phyloP scores from a whole-genome alignment of 2,888 invertebrate genomes.

The Cryptocephalus primarius region DNA sequence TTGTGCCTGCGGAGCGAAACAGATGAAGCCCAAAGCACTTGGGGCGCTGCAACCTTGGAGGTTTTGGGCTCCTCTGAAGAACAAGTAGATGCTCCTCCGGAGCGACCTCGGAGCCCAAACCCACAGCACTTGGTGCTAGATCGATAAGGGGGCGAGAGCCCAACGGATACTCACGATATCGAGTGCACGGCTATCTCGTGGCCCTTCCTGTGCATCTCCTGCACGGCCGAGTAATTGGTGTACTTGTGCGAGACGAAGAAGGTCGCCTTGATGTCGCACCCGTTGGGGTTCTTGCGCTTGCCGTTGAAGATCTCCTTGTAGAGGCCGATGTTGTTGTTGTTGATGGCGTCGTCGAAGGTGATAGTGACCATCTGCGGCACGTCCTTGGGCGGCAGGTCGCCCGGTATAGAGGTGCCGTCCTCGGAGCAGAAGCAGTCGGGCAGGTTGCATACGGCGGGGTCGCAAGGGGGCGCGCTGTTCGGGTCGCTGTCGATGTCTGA shows the following conservation, averaged over 20 bases:
- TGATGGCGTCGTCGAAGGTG: slow-evolving; percentile 90
- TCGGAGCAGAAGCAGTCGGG: slow-evolving; percentile 94
- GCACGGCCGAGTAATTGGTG: slow-evolving; percentile 86
- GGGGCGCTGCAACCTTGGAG: too few relatives aligned
- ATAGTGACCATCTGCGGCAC: slow-evolving; percentile 92
- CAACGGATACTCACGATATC: slow-evolving; percentile 62
- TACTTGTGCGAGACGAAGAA: slow-evolving; percentile 91
- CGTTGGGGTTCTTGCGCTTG: slow-evolving; percentile 83
- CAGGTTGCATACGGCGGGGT: slow-evolving; percentile 71
- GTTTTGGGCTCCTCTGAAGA: too few relatives aligned
- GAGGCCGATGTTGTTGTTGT: slow-evolving; percentile 88
- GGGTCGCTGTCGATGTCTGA: slow-evolving; percentile 88
- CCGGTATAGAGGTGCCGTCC: slow-evolving; percentile 79
- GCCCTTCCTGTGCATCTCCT: slow-evolving; percentile 82
- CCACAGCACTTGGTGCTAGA: too few relatives aligned
- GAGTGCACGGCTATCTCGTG: slow-evolving; percentile 92
- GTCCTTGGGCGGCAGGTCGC: slow-evolving; percentile 70
- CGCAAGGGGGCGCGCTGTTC: slow-evolving; percentile 84
- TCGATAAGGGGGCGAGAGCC: background rate
- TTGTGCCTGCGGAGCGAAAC: slow-evolving; percentile 55
- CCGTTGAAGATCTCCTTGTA: slow-evolving; percentile 88
- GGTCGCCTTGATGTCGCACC: slow-evolving; percentile 85
- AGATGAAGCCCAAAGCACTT: too few relatives aligned
- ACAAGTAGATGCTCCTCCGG: too few relatives aligned
- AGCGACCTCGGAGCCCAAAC: background rate